Evolutionary conservation across 2,888 invertebrate genomes (phyloP), one percentile per base, ranked within the genome.

Genomic region (Agonopterix subpropinquella): DNA sequence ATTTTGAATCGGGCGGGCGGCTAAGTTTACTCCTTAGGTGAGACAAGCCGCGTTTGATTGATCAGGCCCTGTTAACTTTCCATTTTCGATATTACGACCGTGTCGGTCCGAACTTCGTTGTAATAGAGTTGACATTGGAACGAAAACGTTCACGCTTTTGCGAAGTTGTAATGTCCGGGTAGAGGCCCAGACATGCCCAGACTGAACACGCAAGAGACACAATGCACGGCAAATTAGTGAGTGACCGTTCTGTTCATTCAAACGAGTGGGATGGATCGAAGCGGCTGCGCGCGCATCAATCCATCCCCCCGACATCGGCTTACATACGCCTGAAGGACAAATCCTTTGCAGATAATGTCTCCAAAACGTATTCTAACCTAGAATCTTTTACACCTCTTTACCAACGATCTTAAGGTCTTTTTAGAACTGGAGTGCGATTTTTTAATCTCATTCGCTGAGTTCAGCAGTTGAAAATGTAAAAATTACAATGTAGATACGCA

Each of bases 201-300:
- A 56, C 57, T 59, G 51, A 48, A 54, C 53, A 28, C 28, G 28
- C 28, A 28, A 28, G 28, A 28, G 28, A 28, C 28, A 28, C 4
- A 2, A 48, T 50, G 55, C 64, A 68, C 65, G 62, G 60, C 60
- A 62, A 59, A 56, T 66, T 63, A 61, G 61, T 67, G 67, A 72
- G 73, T 76, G 74, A 70, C 74, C 72, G 64, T 69, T 69, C 66
- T 68, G 73, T 82, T 83, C 84, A 84, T 85, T 84, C 77, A 85
- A 70, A 75, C 67, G 63, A 64, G 64, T 65, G 67, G 67, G 60
- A 58, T 65, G 80, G 85, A 86, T 85, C 86, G 86, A 81, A 77
- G 77, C 58, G 61, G 54, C 45, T 86, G 85, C 86, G 86, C 86
- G 86, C 86, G 86, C 86, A 85, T 49, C 53, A 56, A 52, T 53